Conservation (phyloP, 2,888 invertebrate genomes). For the Coronaproctus castanopsis region DNA sequence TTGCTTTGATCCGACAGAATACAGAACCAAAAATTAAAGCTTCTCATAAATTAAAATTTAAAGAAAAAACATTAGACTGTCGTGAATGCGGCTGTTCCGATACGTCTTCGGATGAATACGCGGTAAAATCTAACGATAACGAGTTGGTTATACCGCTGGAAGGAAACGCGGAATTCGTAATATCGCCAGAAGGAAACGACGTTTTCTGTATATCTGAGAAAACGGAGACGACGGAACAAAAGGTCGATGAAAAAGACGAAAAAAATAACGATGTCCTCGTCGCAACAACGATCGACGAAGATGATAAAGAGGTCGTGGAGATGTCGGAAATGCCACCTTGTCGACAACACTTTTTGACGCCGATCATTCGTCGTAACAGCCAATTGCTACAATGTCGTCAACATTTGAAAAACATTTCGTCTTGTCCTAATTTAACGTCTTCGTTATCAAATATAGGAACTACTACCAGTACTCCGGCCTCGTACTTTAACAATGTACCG, state of each 20-base stretch:
- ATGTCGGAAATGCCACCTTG: background rate
- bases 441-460: background rate
- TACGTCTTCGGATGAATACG: slow-evolving; percentile 6
- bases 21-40: slow-evolving; percentile 7
- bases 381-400: background rate
- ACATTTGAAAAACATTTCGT: background rate
- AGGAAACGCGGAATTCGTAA: background rate
- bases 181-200: background rate
- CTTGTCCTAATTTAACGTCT: background rate
- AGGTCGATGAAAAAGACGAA: background rate
- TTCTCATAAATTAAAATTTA: background rate
- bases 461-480: slow-evolving; percentile 7
- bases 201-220: background rate
- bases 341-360: too few relatives aligned
- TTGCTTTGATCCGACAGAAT: slow-evolving; percentile 7
- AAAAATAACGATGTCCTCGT: background rate
- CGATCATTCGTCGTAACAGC: background rate
- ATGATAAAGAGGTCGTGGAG: background rate
- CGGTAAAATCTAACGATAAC: background rate
- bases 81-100: slow-evolving; percentile 12
- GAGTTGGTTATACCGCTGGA: background rate
- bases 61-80: slow-evolving; percentile 1
- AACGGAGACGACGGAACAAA: too few relatives aligned
- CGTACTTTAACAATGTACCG: slow-evolving; percentile 11
- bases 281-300: background rate